Evolutionary conservation across 2,797 vertebrate species (phyloP).

Genomic region (Channallabes apus): DNA sequence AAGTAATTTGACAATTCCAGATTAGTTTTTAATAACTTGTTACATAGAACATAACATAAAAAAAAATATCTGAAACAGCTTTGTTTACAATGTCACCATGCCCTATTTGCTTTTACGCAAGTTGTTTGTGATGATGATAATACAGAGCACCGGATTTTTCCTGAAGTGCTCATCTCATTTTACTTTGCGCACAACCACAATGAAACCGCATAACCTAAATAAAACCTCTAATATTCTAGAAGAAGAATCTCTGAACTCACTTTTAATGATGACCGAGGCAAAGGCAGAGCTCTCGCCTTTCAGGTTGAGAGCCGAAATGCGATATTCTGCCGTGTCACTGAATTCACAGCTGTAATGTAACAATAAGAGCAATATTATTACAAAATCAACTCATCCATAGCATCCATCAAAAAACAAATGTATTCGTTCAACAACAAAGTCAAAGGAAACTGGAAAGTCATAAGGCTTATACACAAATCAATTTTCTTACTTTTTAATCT

Average conservation of each 20-base stretch:
- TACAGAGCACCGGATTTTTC: neutral
- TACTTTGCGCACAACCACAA: neutral
- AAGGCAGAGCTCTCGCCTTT: slow-evolving; percentile 88
- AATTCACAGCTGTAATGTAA: slow-evolving; percentile 85
- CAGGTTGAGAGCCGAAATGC: slow-evolving; percentile 88
- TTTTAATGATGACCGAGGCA: slow-evolving; percentile 91
- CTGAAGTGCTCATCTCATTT: neutral
- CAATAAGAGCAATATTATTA: neutral
- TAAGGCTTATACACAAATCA: slow-evolving; percentile 3
- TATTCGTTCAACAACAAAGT: slow-evolving; percentile 14
- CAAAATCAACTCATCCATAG: neutral
- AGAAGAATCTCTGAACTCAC: slow-evolving; percentile 71
- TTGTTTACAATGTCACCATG: neutral
- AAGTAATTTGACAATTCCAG: neutral
- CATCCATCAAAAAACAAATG: neutral
- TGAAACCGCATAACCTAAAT: neutral
- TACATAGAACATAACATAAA: too few relatives aligned
- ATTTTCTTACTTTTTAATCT: slow-evolving; percentile 88
- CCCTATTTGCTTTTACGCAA: too few relatives aligned
- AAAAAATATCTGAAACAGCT: neutral
- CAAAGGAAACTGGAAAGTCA: neutral
- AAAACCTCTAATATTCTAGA: neutral
- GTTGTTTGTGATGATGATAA: neutral
- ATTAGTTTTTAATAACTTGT: neutral
- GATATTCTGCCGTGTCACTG: slow-evolving; percentile 90